Conservation (phyloP, 2,888 invertebrate genomes). For the Brassicogethes aeneus region DNA sequence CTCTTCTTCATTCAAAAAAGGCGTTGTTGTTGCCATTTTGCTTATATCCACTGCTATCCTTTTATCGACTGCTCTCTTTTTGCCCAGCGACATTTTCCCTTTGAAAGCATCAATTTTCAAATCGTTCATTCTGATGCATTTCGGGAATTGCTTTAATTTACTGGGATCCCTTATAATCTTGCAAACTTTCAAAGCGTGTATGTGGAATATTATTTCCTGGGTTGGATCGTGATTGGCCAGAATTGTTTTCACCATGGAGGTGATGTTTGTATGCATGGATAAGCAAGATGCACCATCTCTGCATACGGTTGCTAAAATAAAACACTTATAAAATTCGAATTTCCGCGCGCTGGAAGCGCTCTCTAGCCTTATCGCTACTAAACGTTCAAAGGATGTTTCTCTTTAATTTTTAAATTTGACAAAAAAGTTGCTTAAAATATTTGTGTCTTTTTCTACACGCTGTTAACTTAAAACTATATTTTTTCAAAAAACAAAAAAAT, state of each 20-base stretch:
- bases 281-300: conserved; percentile 50
- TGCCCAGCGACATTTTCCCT: conserved; percentile 20
- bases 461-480: too few species aligned
- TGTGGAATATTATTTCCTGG: conserved; percentile 43
- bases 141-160: conserved; percentile 28
- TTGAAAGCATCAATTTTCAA: conserved; percentile 31
- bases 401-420: too few species aligned
- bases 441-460: too few species aligned
- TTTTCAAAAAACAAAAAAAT: too few species aligned
- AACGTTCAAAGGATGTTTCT: too few species aligned
- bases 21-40: conserved; percentile 19
- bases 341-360: too few species aligned
- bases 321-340: too few species aligned
- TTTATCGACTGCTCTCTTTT: conserved; percentile 20
- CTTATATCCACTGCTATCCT: conserved; percentile 32
- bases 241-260: conserved; percentile 47
- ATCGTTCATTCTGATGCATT: conserved; percentile 31
- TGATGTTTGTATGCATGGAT: conserved; percentile 52
- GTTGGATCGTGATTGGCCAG: conserved; percentile 44
- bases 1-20: conserved; percentile 4
- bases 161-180: conserved; percentile 42
- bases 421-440: too few species aligned
- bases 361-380: too few species aligned
- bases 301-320: conserved; percentile 30
- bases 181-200: conserved; percentile 54